A percentile compares a stretch with the other conserved stretches of the same genome.
Conservation (phyloP, 2,888 invertebrate genomes). For the Megalurothrips usitatus region DNA sequence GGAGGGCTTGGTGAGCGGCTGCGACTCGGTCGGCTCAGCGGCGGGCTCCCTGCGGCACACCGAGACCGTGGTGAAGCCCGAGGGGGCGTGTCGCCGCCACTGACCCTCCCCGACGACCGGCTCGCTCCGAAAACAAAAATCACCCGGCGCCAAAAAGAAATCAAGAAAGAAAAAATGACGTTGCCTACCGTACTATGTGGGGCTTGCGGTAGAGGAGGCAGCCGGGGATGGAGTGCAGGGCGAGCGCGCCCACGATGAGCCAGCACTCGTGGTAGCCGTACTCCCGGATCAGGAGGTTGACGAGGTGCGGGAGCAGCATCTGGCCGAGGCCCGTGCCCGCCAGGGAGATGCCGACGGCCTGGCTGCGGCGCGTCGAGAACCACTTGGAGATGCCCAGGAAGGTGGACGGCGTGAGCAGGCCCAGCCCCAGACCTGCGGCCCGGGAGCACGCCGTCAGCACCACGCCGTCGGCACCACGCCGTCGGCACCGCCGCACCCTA, state of each 20-base stretch:
- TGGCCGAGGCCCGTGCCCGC: conserved; percentile 75
- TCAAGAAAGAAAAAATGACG: background rate
- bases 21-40: background rate
- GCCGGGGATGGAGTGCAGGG: conserved; percentile 64
- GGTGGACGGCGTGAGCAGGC: conserved; percentile 69
- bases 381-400: conserved; percentile 76
- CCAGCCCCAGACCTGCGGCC: conserved; percentile 64
- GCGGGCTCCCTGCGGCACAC: background rate
- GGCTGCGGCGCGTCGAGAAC: conserved; percentile 69
- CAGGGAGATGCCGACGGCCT: conserved; percentile 74
- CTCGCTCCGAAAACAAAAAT: no score
- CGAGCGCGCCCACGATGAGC: conserved; percentile 61
- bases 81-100: background rate
- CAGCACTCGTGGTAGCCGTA: conserved; percentile 66
- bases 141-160: no score
- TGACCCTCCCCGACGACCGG: background rate
- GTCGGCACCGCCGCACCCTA: background rate
- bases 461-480: background rate
- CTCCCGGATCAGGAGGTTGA: conserved; percentile 58
- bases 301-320: conserved; percentile 72
- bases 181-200: conserved; percentile 47
- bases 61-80: background rate
- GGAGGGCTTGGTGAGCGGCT: background rate
- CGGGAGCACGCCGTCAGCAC: background rate
- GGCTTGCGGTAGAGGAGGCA: conserved; percentile 59